Base-by-base conservation (phyloP, 1,140 invertebrate genomes). In the Drosophila cardini region DNA sequence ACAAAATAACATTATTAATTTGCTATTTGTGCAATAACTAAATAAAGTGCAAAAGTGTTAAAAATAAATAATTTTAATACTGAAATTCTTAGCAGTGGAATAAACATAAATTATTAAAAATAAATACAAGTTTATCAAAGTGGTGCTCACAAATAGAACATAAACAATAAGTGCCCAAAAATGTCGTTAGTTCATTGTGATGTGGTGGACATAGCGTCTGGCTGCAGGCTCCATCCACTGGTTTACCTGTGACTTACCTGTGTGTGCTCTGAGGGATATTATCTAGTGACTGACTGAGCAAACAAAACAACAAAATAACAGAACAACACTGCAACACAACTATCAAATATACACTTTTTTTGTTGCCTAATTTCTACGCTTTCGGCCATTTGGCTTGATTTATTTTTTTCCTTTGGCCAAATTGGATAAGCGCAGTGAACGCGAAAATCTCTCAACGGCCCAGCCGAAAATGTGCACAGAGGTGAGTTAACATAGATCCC, bases 381-480 rank as follows among this genome's bases (percentile, higher is more conserved):
- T 26, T 26, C 21, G 21, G 21, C 21, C 21, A 26, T 5, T 26
- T 26, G 2, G 21, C 21, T 26, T 26, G 21, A 26, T 26, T 50
- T 65, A 26, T 65, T 52, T 67, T 36, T 9, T 16, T 38, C 26
- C 45, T 34, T 36, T 36, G 62, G 61, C 52, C 62, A 76, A 61
- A 73, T 83, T 83, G 79, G 79, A 83, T 73, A 87, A 82, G 73
- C 69, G 61, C 75, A 83, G 79, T 83, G 48, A 87, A 74, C 56
- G 6, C 53, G 58, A 55, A 46, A 43, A 38, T 74, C 42, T 76
- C 32, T 65, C 45, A 58, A 90, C 84, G 84, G 83, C 83, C 45
- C 79, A 83, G 83, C 83, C 83, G 76, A 89, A 83, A 84, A 89
- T 89, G 84, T 89, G 84, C 84, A 89, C 84, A 67, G 84, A 89